Base-by-base conservation (phyloP, 64 coral and sea anemone genomes). In the Montipora efflorescens region DNA sequence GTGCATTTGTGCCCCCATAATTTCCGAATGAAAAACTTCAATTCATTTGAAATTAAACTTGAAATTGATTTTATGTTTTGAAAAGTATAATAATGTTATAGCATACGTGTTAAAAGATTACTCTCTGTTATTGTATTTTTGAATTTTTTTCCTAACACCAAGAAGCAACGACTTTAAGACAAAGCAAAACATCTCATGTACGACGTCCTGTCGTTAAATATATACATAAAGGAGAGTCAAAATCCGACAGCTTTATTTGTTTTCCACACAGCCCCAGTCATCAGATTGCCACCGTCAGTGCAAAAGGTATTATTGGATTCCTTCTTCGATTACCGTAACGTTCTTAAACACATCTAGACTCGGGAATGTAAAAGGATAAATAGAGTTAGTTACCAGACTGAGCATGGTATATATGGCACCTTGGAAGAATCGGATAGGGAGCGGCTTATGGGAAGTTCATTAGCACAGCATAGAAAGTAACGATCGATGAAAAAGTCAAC, bases 161-260 rank as follows among this genome's bases (percentile, higher is more conserved):
- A 46, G 75, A 78, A 15, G 75, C 13, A 48, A 78, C 11, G 14
- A 3, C 15, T 47, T 47, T 11, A 78, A 47, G 75, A 13, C 7
- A 58, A 22, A 58, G 13, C 5, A 62, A 64, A n/a, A 67, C 11
- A 14, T 84, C 59, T 84, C 67, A 20, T 68, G 4, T 48, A 57
- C 5, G 16, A 84, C 59, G 9, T n/a, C 15, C 44, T 48, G 59
- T 84, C 59, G 47, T 84, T 84, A 25, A 68, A 20, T 68, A 66
- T 67, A 70, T 18, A 84, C 25, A 68, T 4, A 50, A 20, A 78
- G 46, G 19, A 71, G 8, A 8, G 15, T 70, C 48, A 70, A 64
- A 64, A 5, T 55, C 52, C 52, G 9, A 22, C 82, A 86, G 82
- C 82, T 86, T 71, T 71, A 43, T 86, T 72, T 86, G 47, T 86